Evolutionary conservation across 2,888 invertebrate species (phyloP).

Genomic region (Himalopsyche anomala): DNA sequence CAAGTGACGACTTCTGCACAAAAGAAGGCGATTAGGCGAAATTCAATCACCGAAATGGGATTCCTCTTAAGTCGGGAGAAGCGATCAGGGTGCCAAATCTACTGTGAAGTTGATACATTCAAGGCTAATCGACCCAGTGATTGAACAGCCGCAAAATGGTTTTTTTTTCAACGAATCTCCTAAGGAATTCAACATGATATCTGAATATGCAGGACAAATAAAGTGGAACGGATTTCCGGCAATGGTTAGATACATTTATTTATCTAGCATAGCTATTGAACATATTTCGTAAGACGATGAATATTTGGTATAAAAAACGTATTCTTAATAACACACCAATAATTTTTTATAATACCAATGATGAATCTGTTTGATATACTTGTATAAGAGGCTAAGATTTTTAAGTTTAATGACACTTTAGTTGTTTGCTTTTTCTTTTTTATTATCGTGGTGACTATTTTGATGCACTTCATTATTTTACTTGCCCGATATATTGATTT

Average conservation of each 20-base stretch:
- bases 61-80: neutral
- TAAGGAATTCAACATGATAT: neutral
- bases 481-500: too few relatives aligned
- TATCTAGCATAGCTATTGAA: too few relatives aligned
- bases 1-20: neutral
- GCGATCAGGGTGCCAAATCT: conserved; percentile 13
- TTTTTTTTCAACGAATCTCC: neutral
- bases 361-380: too few relatives aligned
- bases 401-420: too few relatives aligned
- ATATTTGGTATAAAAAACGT: too few relatives aligned
- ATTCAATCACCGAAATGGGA: conserved; percentile 38
- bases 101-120: conserved; percentile 35
- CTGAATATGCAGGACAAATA: neutral
- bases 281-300: too few relatives aligned
- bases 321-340: too few relatives aligned
- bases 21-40: conserved; percentile 23
- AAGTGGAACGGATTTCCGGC: neutral
- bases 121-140: neutral
- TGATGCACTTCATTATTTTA: too few relatives aligned
- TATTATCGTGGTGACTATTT: too few relatives aligned
- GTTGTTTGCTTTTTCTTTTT: too few relatives aligned
- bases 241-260: neutral
- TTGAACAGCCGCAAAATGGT: neutral
- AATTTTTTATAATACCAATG: too few relatives aligned
- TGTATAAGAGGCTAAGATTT: too few relatives aligned